Conservation (phyloP, 2,113 vertebrate species). For the Uria aalge region DNA sequence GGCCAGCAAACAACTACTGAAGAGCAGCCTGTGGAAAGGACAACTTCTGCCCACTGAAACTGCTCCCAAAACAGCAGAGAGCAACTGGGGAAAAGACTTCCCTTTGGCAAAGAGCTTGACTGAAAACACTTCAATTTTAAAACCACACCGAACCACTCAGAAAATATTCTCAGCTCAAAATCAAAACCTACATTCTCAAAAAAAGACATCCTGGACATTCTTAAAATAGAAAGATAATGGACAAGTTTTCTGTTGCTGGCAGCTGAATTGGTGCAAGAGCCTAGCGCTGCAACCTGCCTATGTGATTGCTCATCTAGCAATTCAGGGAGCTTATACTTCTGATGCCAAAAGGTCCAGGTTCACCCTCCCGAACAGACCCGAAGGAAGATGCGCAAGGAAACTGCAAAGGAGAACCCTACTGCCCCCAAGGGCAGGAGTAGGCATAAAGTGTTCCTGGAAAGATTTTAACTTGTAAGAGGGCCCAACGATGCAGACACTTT, state of each 20-base stretch:
- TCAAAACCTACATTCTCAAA: neutral
- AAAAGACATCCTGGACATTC: neutral
- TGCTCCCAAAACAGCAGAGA: neutral
- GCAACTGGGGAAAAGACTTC: neutral
- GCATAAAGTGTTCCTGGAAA: neutral
- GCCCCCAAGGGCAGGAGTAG: neutral
- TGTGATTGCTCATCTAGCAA: neutral
- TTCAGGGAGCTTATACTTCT: neutral
- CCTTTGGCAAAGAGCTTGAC: neutral
- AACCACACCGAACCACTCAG: neutral
- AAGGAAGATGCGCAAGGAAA: neutral
- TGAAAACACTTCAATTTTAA: neutral
- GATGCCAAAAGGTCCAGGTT: neutral
- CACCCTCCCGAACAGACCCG: neutral
- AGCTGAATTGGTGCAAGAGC: neutral
- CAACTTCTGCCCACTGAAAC: neutral
- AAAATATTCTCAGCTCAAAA: neutral
- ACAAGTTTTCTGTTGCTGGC: neutral
- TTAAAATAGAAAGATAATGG: slow-evolving; percentile 17
- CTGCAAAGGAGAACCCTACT: neutral
- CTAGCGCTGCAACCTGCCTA: neutral
- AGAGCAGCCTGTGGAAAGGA: neutral
- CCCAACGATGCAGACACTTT: fast-evolving
- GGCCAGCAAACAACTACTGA: neutral
- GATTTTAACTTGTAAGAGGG: neutral